Conservation (phyloP, 2,888 invertebrate species). For the Hedya salicella region DNA sequence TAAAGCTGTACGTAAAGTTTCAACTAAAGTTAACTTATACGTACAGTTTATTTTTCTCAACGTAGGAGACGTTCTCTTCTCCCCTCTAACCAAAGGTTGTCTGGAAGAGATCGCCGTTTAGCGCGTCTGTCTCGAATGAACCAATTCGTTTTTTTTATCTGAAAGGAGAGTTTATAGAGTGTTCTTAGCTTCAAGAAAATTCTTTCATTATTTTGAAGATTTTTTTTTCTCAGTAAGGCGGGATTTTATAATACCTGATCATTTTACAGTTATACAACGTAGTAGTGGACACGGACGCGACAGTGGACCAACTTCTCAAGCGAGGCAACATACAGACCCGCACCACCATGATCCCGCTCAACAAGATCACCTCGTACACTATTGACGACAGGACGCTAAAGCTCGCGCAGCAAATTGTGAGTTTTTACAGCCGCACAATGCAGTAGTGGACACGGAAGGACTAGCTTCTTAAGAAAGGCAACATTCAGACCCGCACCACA, state of each 20-base stretch:
- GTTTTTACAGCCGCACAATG: slow-evolving; percentile 85
- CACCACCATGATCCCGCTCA: slow-evolving; percentile 95
- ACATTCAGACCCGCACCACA: slow-evolving; percentile 91
- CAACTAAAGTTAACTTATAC: too few species aligned
- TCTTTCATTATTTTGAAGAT: too few species aligned
- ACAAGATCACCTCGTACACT: slow-evolving; percentile 89
- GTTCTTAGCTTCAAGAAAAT: too few species aligned
- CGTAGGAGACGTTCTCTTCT: too few species aligned
- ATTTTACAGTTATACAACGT: slow-evolving; percentile 92
- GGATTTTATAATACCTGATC: neutral
- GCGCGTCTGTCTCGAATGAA: too few species aligned
- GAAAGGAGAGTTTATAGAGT: too few species aligned
- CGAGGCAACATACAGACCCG: slow-evolving; percentile 91
- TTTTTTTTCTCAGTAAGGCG: too few species aligned
- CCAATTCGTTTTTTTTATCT: too few species aligned
- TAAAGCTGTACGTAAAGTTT: too few species aligned
- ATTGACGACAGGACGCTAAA: slow-evolving; percentile 86
- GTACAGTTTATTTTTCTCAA: too few species aligned
- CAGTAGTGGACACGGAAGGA: slow-evolving; percentile 96
- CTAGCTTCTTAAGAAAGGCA: slow-evolving; percentile 92
- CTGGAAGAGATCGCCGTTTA: too few species aligned
- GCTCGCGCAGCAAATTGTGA: slow-evolving; percentile 89
- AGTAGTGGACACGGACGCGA: slow-evolving; percentile 94
- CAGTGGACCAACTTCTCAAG: slow-evolving; percentile 93
- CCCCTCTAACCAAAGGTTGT: too few species aligned